Evolutionary conservation across 2,888 invertebrate species (phyloP).

Genomic region (Thymelicus sylvestris): DNA sequence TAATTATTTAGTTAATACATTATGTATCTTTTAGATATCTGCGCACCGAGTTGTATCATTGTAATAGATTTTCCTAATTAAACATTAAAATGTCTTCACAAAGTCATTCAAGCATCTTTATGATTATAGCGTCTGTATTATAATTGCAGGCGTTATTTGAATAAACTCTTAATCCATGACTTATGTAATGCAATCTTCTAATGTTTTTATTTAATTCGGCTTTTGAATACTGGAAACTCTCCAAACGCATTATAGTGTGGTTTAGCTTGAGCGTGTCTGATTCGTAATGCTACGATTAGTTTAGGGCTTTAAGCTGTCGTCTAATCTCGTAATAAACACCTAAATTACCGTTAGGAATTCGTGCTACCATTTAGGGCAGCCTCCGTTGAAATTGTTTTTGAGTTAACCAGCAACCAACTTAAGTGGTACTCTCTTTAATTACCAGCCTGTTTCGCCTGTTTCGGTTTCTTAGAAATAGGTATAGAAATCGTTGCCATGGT

Average conservation of each 20-base stretch:
- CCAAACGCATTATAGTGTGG: constrained; percentile 3
- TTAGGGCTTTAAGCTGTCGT: constrained; percentile 17
- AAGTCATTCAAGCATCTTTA: constrained; percentile 14
- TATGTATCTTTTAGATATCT: too few relatives aligned
- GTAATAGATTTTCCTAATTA: too few relatives aligned
- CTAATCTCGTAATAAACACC: constrained; percentile 30
- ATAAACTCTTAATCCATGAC: not conserved
- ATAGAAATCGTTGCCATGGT: constrained; percentile 48
- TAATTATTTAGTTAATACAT: too few relatives aligned
- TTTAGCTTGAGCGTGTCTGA: constrained; percentile 11
- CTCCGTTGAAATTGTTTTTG: constrained; percentile 29
- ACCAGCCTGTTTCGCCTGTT: constrained; percentile 18
- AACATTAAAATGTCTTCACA: not conserved
- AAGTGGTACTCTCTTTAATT: constrained; percentile 26
- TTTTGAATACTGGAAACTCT: constrained; percentile 12
- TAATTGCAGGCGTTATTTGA: not conserved
- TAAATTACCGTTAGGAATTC: constrained; percentile 26
- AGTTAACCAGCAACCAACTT: constrained; percentile 22
- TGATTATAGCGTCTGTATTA: constrained; percentile 3
- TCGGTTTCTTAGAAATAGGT: constrained; percentile 12
- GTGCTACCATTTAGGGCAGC: constrained; percentile 15
- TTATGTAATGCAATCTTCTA: not conserved
- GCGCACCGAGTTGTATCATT: too few relatives aligned
- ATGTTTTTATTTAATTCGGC: not conserved
- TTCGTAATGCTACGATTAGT: constrained; percentile 25